Evolutionary conservation across 2,797 vertebrate species (phyloP), one percentile per base, ranked within the genome.

Genomic region (Epinephelus awoara): DNA sequence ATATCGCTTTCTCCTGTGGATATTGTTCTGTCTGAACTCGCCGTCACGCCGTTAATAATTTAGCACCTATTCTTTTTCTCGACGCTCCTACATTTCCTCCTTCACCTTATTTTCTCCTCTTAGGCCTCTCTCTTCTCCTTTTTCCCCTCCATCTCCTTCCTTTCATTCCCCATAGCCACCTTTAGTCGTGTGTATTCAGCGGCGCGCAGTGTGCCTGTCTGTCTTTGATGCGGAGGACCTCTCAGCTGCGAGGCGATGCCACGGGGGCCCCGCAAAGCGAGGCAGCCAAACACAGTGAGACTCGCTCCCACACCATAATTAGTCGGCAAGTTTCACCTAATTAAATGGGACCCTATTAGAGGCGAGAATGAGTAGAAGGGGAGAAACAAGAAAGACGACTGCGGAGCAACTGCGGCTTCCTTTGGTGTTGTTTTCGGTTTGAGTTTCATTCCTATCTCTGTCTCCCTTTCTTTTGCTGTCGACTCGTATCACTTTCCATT

Each of bases 1-100:
- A 93, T 86, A 93, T 86, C 72, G n/a, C 75, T 79, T 85, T 84
- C 89, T 90, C 85, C 84, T 78, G 91, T 92, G 89, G 89, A 91
- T 91, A 89, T 90, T 87, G 88, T 89, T 89, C 80, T 3, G 80
- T 84, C 84, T 89, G 88, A 90, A 87, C 82, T 67, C 23, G 55
- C 86, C 55, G 69, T 79, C 77, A 38, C 74, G 0, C 18, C 66
- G 46, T 93, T 88, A 91, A 93, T 93, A 92, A 91, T 93, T 92
- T 67, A 92, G 81, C 80, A 61, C 79, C 85, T 75, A 27, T 86
- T 88, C 64, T 72, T 75, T 82, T 71, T 75, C 69, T 79, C 3
- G 7, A 40, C 23, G 49, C 61, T 71, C 13, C 58, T 70, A 79
- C 80, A 62, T 69, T 61, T 80, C 83, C 59, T 78, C 63, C 67